Evolutionary conservation across 2,888 invertebrate species (phyloP).

Genomic region (Thera britannica): DNA sequence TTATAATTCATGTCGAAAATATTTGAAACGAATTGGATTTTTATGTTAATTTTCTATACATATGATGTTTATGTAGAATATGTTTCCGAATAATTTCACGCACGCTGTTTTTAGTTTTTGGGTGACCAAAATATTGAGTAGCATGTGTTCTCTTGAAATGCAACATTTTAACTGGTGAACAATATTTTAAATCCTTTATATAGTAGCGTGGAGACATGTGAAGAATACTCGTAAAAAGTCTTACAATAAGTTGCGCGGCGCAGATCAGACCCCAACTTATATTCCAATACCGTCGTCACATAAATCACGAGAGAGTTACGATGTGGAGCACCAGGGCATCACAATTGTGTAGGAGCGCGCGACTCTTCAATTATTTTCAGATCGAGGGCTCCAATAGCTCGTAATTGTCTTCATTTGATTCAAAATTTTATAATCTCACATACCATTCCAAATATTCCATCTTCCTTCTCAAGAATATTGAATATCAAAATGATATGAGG

Average conservation of each 20-base stretch:
- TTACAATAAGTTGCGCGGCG: constrained; percentile 15
- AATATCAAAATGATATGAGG: no score
- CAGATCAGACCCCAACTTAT: constrained; percentile 20
- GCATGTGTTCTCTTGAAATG: background rate
- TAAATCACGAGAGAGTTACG: constrained; percentile 37
- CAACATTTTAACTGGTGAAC: background rate
- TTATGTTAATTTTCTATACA: constrained; percentile 14
- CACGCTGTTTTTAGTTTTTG: background rate
- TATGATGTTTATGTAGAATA: background rate
- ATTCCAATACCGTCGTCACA: constrained; percentile 37
- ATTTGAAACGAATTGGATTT: constrained; percentile 12
- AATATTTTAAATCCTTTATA: background rate
- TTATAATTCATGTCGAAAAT: constrained; percentile 11
- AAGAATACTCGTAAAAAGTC: constrained; percentile 5
- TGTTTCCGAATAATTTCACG: background rate
- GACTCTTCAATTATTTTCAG: constrained; percentile 30
- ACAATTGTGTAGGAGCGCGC: constrained; percentile 30
- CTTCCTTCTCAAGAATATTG: no score
- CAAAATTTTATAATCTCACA: no score
- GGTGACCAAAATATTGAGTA: background rate
- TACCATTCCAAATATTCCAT: no score
- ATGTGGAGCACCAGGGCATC: constrained; percentile 35
- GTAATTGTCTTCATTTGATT: background rate
- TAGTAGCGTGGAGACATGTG: background rate
- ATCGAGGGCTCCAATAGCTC: constrained; percentile 21